Conservation (phyloP, 2,113 vertebrate species). For the Anthoscopus minutus region DNA sequence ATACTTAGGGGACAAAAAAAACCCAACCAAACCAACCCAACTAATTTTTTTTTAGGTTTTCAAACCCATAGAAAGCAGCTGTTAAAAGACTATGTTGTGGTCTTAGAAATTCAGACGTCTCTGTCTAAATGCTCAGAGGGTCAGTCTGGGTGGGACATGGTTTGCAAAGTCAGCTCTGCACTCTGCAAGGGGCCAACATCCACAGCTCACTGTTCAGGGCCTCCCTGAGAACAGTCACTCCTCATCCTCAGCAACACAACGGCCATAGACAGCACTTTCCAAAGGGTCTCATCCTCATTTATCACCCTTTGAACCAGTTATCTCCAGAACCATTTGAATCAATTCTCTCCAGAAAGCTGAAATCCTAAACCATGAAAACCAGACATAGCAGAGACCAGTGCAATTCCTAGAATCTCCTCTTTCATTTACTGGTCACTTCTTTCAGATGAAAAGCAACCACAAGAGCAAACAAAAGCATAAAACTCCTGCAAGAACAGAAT, state of each 20-base stretch:
- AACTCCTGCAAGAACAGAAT: not conserved
- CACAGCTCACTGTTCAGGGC: not conserved
- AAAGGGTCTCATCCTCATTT: not conserved
- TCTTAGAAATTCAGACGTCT: not conserved
- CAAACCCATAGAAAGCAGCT: not conserved
- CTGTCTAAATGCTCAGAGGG: not conserved
- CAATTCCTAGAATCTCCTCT: not conserved
- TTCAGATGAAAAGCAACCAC: not conserved
- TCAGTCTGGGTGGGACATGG: not conserved
- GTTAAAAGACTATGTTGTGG: not conserved
- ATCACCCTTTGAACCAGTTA: not conserved
- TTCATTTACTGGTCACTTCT: not conserved
- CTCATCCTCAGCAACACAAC: not conserved
- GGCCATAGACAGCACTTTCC: not conserved
- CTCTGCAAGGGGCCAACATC: not conserved
- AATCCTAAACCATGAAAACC: not conserved
- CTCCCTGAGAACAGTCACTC: not conserved
- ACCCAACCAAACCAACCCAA: not conserved
- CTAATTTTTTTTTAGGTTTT: not conserved
- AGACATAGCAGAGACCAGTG: not conserved
- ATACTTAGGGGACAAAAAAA: not conserved
- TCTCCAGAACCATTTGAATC: not conserved
- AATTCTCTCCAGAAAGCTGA: not conserved
- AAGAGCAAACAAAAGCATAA: not conserved
- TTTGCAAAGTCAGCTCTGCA: not conserved